phyloP scores from a whole-genome alignment of 2,113 vertebrate species.

The Manacus vitellinus region DNA sequence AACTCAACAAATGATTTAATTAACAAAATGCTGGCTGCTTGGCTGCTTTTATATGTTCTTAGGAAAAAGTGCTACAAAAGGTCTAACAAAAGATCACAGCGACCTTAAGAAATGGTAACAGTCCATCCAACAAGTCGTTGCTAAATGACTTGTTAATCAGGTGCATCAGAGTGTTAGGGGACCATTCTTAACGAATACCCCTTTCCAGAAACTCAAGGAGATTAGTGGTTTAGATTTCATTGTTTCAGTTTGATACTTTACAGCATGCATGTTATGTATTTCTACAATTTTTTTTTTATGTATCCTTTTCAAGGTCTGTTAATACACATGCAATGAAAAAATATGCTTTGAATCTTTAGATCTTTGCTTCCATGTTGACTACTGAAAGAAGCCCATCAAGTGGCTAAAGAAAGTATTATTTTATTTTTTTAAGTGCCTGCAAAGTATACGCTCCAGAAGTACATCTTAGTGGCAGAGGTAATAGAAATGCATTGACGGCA shows the following conservation, averaged over 20 bases:
- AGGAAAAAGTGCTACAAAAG: background rate
- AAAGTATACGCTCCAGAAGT: background rate
- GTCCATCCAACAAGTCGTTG: background rate
- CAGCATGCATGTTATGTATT: background rate
- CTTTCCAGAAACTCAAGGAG: conserved; percentile 1
- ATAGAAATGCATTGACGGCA: background rate
- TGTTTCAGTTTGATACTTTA: background rate
- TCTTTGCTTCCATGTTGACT: background rate
- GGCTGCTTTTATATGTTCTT: background rate
- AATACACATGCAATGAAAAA: background rate
- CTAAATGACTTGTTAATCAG: background rate
- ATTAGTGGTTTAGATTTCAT: background rate
- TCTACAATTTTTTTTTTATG: background rate
- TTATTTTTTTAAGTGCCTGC: background rate
- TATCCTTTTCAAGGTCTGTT: background rate
- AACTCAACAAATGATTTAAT: background rate
- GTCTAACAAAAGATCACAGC: background rate
- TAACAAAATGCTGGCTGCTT: background rate
- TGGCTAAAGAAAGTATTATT: background rate
- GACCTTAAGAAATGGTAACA: background rate
- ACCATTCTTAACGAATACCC: background rate
- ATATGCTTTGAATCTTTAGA: background rate
- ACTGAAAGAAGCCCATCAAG: background rate
- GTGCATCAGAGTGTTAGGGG: background rate
- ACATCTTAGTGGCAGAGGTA: background rate